A percentile compares a stretch with the other conserved stretches of the same genome.
Evolutionary conservation across 2,888 invertebrate species (phyloP).

Genomic region (Apodemia zela): DNA sequence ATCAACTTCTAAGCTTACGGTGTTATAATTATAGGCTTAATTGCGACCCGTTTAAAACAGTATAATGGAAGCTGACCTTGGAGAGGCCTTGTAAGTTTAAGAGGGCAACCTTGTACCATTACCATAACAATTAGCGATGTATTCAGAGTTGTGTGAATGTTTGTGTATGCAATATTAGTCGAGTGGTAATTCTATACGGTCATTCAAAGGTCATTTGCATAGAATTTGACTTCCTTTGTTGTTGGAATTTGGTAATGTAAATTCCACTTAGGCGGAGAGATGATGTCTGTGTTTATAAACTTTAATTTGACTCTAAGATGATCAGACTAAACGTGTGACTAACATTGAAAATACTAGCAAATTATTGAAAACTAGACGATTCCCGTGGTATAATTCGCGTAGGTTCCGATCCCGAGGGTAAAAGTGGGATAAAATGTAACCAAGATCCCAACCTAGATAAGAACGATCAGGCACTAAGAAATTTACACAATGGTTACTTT

Average conservation of each 20-base stretch:
- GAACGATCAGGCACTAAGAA: no score
- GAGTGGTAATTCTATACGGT: slow-evolving; percentile 2
- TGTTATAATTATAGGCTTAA: background rate
- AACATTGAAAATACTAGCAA: no score
- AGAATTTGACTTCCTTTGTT: slow-evolving; percentile 1
- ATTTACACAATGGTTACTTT: no score
- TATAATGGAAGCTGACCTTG: slow-evolving; percentile 24
- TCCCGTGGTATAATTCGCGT: no score
- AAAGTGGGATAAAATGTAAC: no score
- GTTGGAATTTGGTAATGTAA: background rate
- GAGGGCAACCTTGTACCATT: slow-evolving; percentile 40
- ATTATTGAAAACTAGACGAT: no score
- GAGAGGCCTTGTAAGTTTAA: slow-evolving; percentile 29
- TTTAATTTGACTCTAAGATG: no score
- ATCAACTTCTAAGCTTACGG: background rate
- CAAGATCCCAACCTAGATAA: no score
- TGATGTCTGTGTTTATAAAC: no score
- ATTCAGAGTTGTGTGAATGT: slow-evolving; percentile 46
- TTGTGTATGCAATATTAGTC: slow-evolving; percentile 12
- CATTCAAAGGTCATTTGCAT: slow-evolving; percentile 9
- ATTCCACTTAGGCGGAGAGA: background rate
- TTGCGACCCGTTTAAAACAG: slow-evolving; percentile 15
- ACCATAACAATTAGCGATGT: slow-evolving; percentile 42
- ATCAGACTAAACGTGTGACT: no score
- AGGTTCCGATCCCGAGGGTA: no score